A percentile compares a stretch with the other conserved stretches of the same genome.
These are phyloP conservation scores for Oxytorus armatus DNA, from an alignment of 2,888 invertebrate genomes.

Conservation along the genomic window DNA sequence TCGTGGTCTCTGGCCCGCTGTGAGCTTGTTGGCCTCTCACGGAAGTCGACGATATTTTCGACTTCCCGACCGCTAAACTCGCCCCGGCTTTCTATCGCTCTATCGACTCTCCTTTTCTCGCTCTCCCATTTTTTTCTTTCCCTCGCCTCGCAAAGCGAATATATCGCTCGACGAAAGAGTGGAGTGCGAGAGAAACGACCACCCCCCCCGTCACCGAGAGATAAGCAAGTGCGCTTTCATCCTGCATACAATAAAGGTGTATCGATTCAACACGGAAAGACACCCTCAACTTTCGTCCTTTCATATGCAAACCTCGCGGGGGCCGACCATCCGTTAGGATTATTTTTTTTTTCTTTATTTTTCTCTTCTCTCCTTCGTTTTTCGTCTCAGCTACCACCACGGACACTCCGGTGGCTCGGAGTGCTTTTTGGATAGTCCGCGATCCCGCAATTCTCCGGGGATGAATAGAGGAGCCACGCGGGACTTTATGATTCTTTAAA, in stretches of 20 bases:
- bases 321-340: slow-evolving; percentile 83
- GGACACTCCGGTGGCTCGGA: slow-evolving; percentile 38
- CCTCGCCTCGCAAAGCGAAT: slow-evolving; percentile 33
- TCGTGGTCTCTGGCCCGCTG: slow-evolving; percentile 64
- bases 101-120: not conserved
- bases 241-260: slow-evolving; percentile 82
- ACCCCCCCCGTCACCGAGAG: slow-evolving; percentile 71
- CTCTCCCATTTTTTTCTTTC: slow-evolving; percentile 35
- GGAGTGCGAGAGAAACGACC: slow-evolving; percentile 49
- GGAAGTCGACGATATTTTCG: slow-evolving; percentile 83
- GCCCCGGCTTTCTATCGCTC: slow-evolving; percentile 57
- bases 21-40: slow-evolving; percentile 67
- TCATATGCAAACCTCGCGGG: slow-evolving; percentile 83
- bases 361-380: slow-evolving; percentile 26
- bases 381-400: slow-evolving; percentile 25
- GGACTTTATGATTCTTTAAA: slow-evolving; percentile 36
- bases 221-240: slow-evolving; percentile 82
- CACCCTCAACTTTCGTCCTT: slow-evolving; percentile 68
- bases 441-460: slow-evolving; percentile 29
- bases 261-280: slow-evolving; percentile 78
- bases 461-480: slow-evolving; percentile 7
- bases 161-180: slow-evolving; percentile 45
- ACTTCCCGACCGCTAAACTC: slow-evolving; percentile 75
- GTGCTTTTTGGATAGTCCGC: slow-evolving; percentile 46
- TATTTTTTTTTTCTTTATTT: slow-evolving; percentile 75